Conservation (phyloP, 2,113 vertebrate species). For the Nanorana parkeri region DNA sequence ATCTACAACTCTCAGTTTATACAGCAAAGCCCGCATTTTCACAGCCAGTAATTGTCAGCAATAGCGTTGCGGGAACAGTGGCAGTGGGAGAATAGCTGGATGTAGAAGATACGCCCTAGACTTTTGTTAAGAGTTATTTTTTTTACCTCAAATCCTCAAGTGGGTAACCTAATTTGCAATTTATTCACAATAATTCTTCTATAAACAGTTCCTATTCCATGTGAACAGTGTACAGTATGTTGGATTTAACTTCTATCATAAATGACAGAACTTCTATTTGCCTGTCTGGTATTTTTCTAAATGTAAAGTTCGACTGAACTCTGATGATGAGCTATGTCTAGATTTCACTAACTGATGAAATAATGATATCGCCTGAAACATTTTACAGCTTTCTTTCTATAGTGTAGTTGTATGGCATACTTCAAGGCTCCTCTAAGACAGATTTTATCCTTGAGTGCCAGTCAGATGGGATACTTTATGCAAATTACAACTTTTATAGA, state of each 20-base stretch:
- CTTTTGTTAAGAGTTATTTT: too few species aligned
- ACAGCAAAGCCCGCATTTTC: too few species aligned
- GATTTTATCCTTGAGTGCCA: constrained; percentile 53
- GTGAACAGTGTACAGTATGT: too few species aligned
- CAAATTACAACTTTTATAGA: constrained; percentile 57
- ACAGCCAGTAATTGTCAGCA: too few species aligned
- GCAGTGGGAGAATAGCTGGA: too few species aligned
- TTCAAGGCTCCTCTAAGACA: constrained; percentile 52
- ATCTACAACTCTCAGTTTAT: too few species aligned
- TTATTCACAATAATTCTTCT: too few species aligned
- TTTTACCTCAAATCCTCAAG: too few species aligned
- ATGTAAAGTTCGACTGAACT: constrained; percentile 17
- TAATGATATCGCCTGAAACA: constrained; percentile 45
- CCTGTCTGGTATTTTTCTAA: not conserved
- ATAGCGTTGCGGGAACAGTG: too few species aligned
- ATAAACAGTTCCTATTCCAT: too few species aligned
- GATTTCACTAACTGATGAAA: constrained; percentile 48
- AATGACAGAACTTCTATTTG: not conserved
- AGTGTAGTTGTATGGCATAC: constrained; percentile 46
- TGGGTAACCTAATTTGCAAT: too few species aligned
- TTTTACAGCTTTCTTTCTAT: constrained; percentile 34
- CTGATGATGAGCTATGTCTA: constrained; percentile 34
- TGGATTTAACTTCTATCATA: not conserved
- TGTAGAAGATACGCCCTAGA: too few species aligned
- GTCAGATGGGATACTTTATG: constrained; percentile 57